Percentiles rank a stretch among this genome's conserved stretches.
These are phyloP conservation scores for Heliopora coerulea DNA, from an alignment of 92 coral and sea anemone genomes.

Conservation along the genomic window DNA sequence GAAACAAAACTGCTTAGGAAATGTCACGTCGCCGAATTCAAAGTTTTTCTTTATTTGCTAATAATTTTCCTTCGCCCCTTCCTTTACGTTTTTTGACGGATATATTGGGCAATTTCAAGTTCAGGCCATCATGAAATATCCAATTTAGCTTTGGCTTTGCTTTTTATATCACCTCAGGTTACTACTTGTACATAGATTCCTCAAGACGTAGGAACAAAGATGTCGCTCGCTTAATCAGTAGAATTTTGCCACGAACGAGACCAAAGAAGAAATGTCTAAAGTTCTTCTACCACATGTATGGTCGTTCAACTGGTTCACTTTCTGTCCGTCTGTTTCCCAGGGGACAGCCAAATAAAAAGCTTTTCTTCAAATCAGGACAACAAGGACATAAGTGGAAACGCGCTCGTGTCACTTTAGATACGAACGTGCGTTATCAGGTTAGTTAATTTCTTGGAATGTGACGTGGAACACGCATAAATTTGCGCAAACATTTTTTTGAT, in stretches of 20 bases:
- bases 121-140: too few relatives aligned
- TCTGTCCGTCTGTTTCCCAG: background rate
- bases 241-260: conserved; percentile 26
- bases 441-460: too few relatives aligned
- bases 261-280: background rate
- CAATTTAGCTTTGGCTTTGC: too few relatives aligned
- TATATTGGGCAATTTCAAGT: too few relatives aligned
- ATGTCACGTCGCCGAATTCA: too few relatives aligned
- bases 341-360: background rate
- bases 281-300: conserved; percentile 6
- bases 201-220: conserved; percentile 54
- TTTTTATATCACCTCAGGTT: conserved; percentile 45
- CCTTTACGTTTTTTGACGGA: too few relatives aligned
- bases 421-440: background rate
- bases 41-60: too few relatives aligned
- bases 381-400: background rate
- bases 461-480: too few relatives aligned
- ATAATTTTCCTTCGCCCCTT: too few relatives aligned
- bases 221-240: conserved; percentile 59
- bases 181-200: conserved; percentile 82
- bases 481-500: too few relatives aligned
- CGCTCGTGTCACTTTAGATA: background rate
- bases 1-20: too few relatives aligned
- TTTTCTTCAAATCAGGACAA: background rate
- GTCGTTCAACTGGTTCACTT: background rate